Evolutionary conservation across 1,140 invertebrate genomes (phyloP), one percentile per base, ranked within the genome.

Genomic region (Stenopsyche tienmushanensis): DNA sequence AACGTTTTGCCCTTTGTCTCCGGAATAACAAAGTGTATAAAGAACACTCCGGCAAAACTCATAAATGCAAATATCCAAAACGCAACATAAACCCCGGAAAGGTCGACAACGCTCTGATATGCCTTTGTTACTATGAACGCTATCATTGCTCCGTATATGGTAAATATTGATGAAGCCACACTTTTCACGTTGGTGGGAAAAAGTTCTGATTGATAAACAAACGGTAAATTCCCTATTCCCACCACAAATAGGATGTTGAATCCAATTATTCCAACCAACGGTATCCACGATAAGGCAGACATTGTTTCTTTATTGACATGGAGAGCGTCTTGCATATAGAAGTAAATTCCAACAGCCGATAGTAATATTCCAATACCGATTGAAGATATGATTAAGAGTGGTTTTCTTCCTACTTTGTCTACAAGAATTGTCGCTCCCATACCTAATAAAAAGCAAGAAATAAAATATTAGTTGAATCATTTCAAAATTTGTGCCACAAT

Each of bases 1-100:
- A 90, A 74, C 0, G 81, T 84, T 72, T 85, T 86, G 1, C 85
- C 86, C 71, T 88, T 90, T 1, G 90, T 91, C 73, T 91, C 90
- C 0, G 89, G 89, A 1, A 92, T 84, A 52, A 82, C 77, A 21
- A 87, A 83, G 26, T 77, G 74, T 20, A 85, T 82, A 67, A 91
- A 86, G 5, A 79, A 67, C 1, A 84, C 73, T 0, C 85, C 85
- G 0, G 79, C 5, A 47, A 82, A 82, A 13, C 82, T 84, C 17
- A 82, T 75, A n/a, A 70, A 17, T 0, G 82, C 82, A 58, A 85
- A 87, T 62, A 80, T 80, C 73, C 80, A 82, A 62, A 86, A 86
- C 0, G 82, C 78, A 0, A 80, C 76, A 52, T 84, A 83, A 59
- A 84, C 76, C 1, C 84, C 84, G 15, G 77, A 80, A 1, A 65